A percentile compares a stretch with the other conserved stretches of the same genome.
Evolutionary conservation across 2,113 vertebrate species (phyloP).

Genomic region (Cyprinodon brontotheroides): DNA sequence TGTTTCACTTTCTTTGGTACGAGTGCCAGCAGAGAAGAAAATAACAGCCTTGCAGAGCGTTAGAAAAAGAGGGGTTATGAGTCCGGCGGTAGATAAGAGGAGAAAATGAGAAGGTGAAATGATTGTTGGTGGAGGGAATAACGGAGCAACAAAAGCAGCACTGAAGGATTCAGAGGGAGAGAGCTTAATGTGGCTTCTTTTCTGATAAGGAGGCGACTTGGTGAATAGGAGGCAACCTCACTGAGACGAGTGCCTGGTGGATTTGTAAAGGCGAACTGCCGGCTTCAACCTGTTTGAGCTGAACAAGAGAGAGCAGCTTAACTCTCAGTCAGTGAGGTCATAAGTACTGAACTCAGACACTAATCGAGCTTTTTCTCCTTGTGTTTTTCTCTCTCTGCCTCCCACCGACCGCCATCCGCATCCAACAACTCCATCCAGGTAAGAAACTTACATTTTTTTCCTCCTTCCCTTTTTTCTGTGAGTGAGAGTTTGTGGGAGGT

Average conservation of each 20-base stretch:
- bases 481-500: conserved; percentile 19
- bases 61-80: conserved; percentile 24
- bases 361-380: conserved; percentile 61
- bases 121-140: conserved; percentile 16
- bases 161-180: conserved; percentile 20
- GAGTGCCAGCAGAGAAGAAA: conserved; percentile 32
- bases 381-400: conserved; percentile 27
- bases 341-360: conserved; percentile 50
- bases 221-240: conserved; percentile 22
- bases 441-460: conserved; percentile 53
- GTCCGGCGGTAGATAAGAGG: conserved; percentile 27
- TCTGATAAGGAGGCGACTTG: conserved; percentile 3
- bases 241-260: conserved; percentile 28
- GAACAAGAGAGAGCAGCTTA: conserved; percentile 61
- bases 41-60: conserved; percentile 4
- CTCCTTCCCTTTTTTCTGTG: background rate
- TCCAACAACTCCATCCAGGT: conserved; percentile 66
- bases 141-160: conserved; percentile 11
- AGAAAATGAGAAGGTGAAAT: conserved; percentile 40
- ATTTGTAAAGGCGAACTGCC: conserved; percentile 54
- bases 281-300: conserved; percentile 54
- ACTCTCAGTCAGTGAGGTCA: conserved; percentile 54
- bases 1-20: conserved; percentile 32
- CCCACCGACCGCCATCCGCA: conserved; percentile 18
- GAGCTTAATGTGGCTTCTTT: conserved; percentile 19